phyloP scores from a whole-genome alignment of 2,797 vertebrate genomes.

The Anguilla pacifica region DNA sequence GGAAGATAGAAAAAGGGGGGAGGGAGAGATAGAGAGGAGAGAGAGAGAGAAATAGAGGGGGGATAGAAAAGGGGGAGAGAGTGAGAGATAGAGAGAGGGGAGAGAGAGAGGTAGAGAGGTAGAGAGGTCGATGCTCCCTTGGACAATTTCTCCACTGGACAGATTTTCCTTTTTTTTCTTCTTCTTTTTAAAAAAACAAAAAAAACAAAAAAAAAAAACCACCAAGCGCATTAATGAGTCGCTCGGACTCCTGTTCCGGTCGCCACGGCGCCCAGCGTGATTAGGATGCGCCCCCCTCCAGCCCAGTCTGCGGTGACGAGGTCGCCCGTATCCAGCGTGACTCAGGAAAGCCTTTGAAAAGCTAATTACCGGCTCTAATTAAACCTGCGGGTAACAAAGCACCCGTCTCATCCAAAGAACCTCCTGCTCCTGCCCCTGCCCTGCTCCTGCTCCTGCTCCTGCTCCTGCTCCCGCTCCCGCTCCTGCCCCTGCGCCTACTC shows the following conservation, averaged over 20 bases:
- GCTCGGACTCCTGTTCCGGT: not conserved
- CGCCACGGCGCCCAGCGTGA: not conserved
- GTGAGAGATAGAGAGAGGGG: not conserved
- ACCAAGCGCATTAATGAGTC: not conserved
- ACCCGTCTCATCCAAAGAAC: not conserved
- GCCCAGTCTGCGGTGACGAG: not conserved
- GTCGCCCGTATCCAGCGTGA: not conserved
- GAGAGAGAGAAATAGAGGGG: not conserved
- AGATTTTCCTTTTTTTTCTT: not conserved
- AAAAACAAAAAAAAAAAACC: not conserved
- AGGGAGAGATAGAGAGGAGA: not conserved
- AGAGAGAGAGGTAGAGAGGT: not conserved
- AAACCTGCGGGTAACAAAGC: conserved; percentile 8
- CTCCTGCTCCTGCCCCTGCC: too few relatives aligned
- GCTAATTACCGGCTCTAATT: conserved; percentile 13
- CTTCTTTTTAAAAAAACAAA: not conserved
- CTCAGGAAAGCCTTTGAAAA: conserved; percentile 9
- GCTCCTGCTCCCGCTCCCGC: too few relatives aligned
- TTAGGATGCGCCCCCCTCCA: not conserved
- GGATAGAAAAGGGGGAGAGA: not conserved
- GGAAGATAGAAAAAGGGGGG: not conserved
- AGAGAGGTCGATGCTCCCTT: not conserved
- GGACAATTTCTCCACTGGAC: not conserved
- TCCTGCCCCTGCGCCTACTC: too few relatives aligned
- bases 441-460: too few relatives aligned